Conservation (phyloP, 2,113 vertebrate genomes). For the Zapornia atra region DNA sequence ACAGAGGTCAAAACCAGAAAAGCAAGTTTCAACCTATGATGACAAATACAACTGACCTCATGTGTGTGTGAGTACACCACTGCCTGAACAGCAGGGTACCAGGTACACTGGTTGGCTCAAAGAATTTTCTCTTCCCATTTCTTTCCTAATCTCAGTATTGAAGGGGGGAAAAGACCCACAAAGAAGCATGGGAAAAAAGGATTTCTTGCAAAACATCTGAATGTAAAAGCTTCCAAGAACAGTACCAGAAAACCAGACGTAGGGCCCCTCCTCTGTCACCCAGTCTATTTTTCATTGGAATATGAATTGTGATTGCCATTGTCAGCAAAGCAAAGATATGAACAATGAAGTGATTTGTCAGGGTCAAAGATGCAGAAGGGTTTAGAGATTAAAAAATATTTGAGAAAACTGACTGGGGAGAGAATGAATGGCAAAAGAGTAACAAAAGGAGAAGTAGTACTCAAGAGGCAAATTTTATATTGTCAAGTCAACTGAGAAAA, state of each 20-base stretch:
- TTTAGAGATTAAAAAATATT: neutral
- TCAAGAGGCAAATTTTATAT: neutral
- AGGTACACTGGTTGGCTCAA: neutral
- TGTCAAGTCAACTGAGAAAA: neutral
- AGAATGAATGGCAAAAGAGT: neutral
- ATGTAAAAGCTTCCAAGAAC: neutral
- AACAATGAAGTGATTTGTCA: conserved; percentile 30
- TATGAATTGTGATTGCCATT: neutral
- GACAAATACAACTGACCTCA: neutral
- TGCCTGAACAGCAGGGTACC: neutral
- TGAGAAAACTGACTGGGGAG: neutral
- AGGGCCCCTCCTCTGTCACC: neutral
- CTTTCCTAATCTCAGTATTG: neutral
- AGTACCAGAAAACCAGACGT: neutral
- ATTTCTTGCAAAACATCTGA: neutral
- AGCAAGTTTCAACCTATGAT: neutral
- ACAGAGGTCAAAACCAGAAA: neutral
- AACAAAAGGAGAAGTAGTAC: neutral
- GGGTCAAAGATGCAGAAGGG: neutral
- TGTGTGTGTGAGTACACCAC: neutral
- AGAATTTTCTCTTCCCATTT: neutral
- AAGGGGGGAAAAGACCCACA: neutral
- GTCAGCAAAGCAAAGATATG: neutral
- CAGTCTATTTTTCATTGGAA: neutral
- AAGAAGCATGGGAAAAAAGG: neutral